Evolutionary conservation across 2,113 vertebrate genomes (phyloP).

Genomic region (Fukomys damarensis): DNA sequence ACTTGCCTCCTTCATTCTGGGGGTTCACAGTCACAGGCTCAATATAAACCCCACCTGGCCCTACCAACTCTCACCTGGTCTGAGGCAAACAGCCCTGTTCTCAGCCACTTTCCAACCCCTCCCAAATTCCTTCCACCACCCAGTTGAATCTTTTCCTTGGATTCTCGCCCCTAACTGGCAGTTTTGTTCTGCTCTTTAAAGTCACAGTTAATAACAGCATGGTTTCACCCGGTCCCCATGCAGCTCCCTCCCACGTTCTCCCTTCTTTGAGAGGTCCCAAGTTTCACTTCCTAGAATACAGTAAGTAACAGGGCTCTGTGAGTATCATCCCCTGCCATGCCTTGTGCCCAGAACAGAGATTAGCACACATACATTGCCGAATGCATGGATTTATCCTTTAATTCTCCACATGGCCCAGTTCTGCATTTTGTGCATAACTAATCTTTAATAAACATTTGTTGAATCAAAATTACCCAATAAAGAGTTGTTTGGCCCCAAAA

Average conservation of each 20-base stretch:
- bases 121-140: background rate
- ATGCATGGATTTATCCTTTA: background rate
- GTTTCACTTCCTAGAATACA: background rate
- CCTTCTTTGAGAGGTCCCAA: background rate
- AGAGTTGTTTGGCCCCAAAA: constrained; percentile 53
- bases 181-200: background rate
- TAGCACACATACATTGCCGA: background rate
- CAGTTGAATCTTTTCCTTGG: background rate
- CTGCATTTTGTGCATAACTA: background rate
- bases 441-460: constrained; percentile 48
- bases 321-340: background rate
- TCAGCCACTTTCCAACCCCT: background rate
- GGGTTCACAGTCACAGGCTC: background rate
- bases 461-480: constrained; percentile 32
- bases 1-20: background rate
- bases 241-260: background rate
- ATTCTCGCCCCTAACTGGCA: background rate
- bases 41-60: fast-evolving
- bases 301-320: background rate
- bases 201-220: background rate
- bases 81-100: background rate
- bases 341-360: background rate
- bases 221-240: background rate
- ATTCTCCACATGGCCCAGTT: background rate
- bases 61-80: background rate